Conservation (phyloP, 2,113 vertebrate species). For the Anguilla rostrata region DNA sequence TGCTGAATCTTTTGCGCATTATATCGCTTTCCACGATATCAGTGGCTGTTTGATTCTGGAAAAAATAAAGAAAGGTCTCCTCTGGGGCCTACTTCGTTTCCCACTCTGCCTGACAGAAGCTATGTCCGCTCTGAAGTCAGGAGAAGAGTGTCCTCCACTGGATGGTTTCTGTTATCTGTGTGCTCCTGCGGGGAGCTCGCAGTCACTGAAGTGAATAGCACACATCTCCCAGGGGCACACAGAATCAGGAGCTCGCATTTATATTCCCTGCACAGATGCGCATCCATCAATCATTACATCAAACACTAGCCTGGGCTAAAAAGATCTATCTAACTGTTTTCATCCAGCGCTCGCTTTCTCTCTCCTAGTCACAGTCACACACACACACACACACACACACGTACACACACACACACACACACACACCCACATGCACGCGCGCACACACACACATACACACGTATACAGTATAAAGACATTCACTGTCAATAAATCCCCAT, state of each 20-base stretch:
- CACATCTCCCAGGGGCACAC: constrained; percentile 47
- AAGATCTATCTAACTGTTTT: constrained; percentile 42
- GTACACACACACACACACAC: too few species aligned
- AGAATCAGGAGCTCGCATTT: constrained; percentile 59
- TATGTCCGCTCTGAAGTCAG: neutral
- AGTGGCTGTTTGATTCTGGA: neutral
- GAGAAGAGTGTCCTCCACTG: constrained; percentile 7
- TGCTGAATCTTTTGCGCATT: neutral
- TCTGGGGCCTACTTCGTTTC: neutral
- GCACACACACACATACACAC: constrained; percentile 29
- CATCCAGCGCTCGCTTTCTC: constrained; percentile 33
- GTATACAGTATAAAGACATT: constrained; percentile 57
- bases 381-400: constrained; percentile 24
- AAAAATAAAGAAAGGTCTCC: neutral
- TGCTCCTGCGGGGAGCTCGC: constrained; percentile 40
- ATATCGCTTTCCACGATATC: neutral
- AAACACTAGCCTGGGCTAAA: constrained; percentile 49
- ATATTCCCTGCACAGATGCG: constrained; percentile 60
- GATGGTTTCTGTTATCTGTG: constrained; percentile 23
- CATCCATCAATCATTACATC: constrained; percentile 65
- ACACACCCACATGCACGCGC: constrained; percentile 20
- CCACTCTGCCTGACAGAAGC: neutral
- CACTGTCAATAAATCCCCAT: constrained; percentile 54
- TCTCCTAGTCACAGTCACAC: neutral
- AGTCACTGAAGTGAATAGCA: constrained; percentile 55